Conservation (phyloP, 2,888 invertebrate genomes). For the Drosophila antonietae region DNA sequence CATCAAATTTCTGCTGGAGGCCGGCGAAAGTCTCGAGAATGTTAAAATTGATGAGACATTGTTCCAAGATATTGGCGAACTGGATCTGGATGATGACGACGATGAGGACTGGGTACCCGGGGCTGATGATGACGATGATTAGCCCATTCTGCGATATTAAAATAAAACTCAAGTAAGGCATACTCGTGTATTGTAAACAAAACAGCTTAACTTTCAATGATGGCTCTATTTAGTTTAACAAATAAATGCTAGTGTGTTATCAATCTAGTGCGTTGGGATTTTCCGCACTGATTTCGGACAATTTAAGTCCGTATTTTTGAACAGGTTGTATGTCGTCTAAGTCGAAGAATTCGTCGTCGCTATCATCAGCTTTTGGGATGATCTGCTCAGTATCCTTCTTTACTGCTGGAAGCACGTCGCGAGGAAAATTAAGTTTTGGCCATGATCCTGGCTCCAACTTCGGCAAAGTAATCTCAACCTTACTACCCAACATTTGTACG, state of each 20-base stretch:
- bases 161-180: conserved; percentile 49
- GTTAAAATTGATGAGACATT: conserved; percentile 97
- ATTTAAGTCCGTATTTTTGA: conserved; percentile 60
- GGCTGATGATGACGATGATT: conserved; percentile 76
- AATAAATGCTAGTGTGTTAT: conserved; percentile 57
- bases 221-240: conserved; percentile 29
- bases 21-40: conserved; percentile 85
- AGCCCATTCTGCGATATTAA: conserved; percentile 38
- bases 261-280: conserved; percentile 68
- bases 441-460: conserved; percentile 95
- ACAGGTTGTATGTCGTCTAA: conserved; percentile 88
- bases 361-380: conserved; percentile 61
- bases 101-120: conserved; percentile 89
- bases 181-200: conserved; percentile 49
- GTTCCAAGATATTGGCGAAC: conserved; percentile 94
- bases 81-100: conserved; percentile 87
- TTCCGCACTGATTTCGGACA: conserved; percentile 75
- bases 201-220: conserved; percentile 15
- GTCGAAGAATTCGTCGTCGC: conserved; percentile 89
- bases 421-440: conserved; percentile 90
- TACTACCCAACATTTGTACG: conserved; percentile 93
- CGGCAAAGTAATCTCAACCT: conserved; percentile 95
- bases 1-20: conserved; percentile 96
- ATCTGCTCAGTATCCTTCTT: conserved; percentile 16
- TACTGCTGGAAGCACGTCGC: conserved; percentile 69